Evolutionary conservation across 2,113 vertebrate species (phyloP), one percentile per base, ranked within the genome.

Genomic region (Gymnarchus niloticus): DNA sequence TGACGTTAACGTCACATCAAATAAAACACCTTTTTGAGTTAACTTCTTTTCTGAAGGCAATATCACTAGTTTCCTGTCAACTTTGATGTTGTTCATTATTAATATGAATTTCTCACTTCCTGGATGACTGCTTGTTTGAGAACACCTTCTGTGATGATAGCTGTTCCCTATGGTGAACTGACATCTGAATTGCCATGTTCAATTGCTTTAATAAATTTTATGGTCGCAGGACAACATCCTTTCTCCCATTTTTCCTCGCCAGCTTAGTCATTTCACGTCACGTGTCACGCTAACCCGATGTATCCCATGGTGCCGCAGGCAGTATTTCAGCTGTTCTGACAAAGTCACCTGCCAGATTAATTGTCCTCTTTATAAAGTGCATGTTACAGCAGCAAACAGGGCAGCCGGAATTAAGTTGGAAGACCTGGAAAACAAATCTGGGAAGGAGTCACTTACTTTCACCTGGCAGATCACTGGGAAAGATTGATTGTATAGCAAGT

Each of bases 111-210:
- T 33, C 37, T 73, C 2, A 5, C 33, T 73, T 5, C 12, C 65
- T 97, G 92, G 96, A 97, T 33, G 96, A 97, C 87, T 97, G 97
- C 89, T 97, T 97, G 88, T 97, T 97, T 77, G 96, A 98, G 90
- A 96, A 98, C 89, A 97, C 96, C 0, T 96, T 96, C 14, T 98
- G 97, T 41, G 95, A 96, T 0, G 96, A 97, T 8, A 96, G 96
- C 0, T 97, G 97, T 90, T 98, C 96, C 0, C 96, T 96, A 73
- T 41, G 65, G 65, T 33, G 3, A 41, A 17, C 33, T 73, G 65
- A 41, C 33, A 73, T 28, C 65, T 41, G 65, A 6, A 37, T 37
- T 10, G 65, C 41, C 65, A 19, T 73, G 65, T 33, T 73, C 65
- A 17, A 73, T 73, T 41, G 65, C 65, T 73, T 41, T 17, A 73